Conservation (phyloP, 2,797 vertebrate species). For the Gadopsis marmoratus region DNA sequence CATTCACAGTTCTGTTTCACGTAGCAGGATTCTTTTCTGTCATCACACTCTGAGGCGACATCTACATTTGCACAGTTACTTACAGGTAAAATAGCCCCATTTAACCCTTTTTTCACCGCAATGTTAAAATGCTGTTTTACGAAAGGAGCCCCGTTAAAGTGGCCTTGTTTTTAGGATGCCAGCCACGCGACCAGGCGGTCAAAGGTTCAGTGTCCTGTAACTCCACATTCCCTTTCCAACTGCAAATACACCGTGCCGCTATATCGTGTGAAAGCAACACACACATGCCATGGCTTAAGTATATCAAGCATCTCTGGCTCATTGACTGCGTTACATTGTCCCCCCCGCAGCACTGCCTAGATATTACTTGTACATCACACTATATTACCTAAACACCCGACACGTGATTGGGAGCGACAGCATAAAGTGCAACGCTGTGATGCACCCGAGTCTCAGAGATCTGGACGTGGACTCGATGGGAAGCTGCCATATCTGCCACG, state of each 20-base stretch:
- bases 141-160: not conserved
- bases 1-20: slow-evolving; percentile 1
- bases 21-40: not conserved
- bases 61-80: not conserved
- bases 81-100: not conserved
- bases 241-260: not conserved
- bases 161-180: not conserved
- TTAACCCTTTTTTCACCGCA: not conserved
- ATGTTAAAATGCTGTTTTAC: not conserved
- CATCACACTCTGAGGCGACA: not conserved
- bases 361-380: slow-evolving; percentile 17
- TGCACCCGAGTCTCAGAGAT: slow-evolving; percentile 59
- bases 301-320: slow-evolving; percentile 37
- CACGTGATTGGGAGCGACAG: slow-evolving; percentile 48
- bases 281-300: slow-evolving; percentile 32
- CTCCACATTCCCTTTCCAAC: not conserved
- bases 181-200: not conserved
- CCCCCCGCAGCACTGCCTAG: slow-evolving; percentile 28
- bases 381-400: slow-evolving; percentile 12
- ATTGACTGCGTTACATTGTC: slow-evolving; percentile 19
- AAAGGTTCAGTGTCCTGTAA: not conserved
- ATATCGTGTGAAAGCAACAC: slow-evolving; percentile 22
- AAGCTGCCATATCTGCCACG: slow-evolving; percentile 39
- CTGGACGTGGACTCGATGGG: slow-evolving; percentile 26
- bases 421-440: slow-evolving; percentile 37